phyloP scores from a whole-genome alignment of 2,113 vertebrate species.

The Brachypodius melanocephalos region DNA sequence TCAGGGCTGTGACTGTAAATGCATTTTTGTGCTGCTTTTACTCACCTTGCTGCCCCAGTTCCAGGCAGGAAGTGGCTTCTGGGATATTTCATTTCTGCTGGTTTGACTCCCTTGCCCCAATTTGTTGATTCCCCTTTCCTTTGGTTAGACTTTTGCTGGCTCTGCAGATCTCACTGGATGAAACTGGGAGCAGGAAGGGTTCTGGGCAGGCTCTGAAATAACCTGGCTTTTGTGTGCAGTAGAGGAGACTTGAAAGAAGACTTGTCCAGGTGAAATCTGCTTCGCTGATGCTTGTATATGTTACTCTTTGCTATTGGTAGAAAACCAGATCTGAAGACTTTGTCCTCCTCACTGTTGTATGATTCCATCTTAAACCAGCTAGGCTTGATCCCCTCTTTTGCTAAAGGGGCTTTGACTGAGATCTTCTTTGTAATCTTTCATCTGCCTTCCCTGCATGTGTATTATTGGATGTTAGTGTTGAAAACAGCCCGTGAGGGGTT shows the following conservation, averaged over 20 bases:
- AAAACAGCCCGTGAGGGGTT: neutral
- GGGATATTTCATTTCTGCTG: neutral
- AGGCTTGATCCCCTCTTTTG: neutral
- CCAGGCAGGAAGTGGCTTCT: neutral
- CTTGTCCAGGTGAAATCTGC: neutral
- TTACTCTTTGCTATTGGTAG: neutral
- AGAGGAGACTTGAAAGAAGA: neutral
- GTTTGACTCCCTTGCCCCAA: neutral
- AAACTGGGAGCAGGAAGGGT: neutral
- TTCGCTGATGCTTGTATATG: accelerated
- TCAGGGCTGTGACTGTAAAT: neutral
- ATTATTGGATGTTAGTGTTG: neutral
- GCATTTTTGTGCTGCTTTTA: neutral
- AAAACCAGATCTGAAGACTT: neutral
- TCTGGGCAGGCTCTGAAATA: neutral
- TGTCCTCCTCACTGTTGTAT: neutral
- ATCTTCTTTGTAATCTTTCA: neutral
- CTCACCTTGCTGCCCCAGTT: neutral
- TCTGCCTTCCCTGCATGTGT: neutral
- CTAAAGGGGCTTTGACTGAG: neutral
- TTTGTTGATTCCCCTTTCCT: neutral
- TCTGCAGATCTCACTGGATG: neutral
- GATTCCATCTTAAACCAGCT: neutral
- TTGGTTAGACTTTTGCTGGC: neutral
- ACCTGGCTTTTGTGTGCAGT: neutral